Base-by-base conservation (phyloP, 1,140 invertebrate species). In the Rhizoglyphus robini region DNA sequence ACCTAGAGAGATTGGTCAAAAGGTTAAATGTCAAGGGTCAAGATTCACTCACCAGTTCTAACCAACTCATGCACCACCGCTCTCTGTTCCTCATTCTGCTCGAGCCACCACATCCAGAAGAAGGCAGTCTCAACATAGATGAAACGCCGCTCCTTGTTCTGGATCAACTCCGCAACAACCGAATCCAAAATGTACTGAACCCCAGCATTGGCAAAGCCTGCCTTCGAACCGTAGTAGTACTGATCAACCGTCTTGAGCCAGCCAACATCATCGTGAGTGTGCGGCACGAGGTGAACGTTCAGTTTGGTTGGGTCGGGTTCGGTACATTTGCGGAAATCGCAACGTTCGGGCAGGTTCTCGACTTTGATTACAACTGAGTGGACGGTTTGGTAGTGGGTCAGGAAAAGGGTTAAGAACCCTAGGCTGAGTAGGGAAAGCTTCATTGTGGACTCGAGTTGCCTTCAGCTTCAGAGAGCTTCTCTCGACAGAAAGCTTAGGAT, bases 101-200 rank as follows among this genome's bases (percentile, higher is more conserved):
- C 78, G 13, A 78, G 71, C 85, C 89, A 96, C 95, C 95, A 98
- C 72, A 87, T 84, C 79, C 85, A 88, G 70, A 98, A 90, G 78
- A 88, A 98, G 0, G 89, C 87, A 0, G 88, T 80, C 72, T 87
- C 85, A 46, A 84, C 84, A 70, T 83, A 84, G 32, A 83, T 83
- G 70, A 85, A 82, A 69, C 80, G 74, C 63, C 78, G 75, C 13
- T 72, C 73, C 18, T 86, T 81, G 76, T 95, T 83, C 67, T 85
- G 82, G 65, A 82, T 72, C 0, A 97, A 77, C 64, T 88, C 84
- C 25, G 83, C 78, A 4, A 96, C 77, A 0, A 94, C 90, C 0
- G 88, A 88, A 74, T 96, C 89, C 15, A 96, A 73, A 67, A 96
- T 96, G 71, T 92, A 93, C 73, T 90, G 86, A 0, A 94, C 90